Base-by-base conservation (phyloP, 2,888 invertebrate genomes). In the Drosophila hamatofila region DNA sequence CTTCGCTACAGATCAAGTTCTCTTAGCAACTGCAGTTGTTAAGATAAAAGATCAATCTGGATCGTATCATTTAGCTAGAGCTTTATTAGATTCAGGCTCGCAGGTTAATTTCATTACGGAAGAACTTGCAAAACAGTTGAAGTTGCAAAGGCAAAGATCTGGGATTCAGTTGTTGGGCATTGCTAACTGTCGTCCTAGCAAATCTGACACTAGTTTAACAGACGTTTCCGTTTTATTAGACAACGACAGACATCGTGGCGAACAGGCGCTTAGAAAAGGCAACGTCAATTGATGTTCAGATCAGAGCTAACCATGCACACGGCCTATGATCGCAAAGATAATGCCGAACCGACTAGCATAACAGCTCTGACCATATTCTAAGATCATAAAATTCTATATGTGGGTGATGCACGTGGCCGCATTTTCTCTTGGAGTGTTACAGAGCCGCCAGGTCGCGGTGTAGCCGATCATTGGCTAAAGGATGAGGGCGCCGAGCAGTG, bases 231-330 rank as follows among this genome's bases (percentile, higher is more conserved):
- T 97, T 3, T 95, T 98, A 80, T 95, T 98, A 16, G 86, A 94
- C 91, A 91, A 93, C 92, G 86, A 94, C 91, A 89, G 91, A 46
- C 89, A 83, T 58, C 84, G 81, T 12, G 86, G 87, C 78, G 81
- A 92, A 78, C 68, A 92, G 89, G 64, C 92, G 92, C 78, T 92
- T 35, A 83, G 92, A 70, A 92, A 92, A 87, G 93, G 99, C 96
- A 96, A 92, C 95, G 98, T 66, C 98, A 98, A 90, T 94, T 99
- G 79, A 96, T 98, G 69, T 97, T 98, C 91, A 95, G 98, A 90
- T 98, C 98, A 91, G 98, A 98, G 94, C 94, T 99, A 82, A 99
- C 98, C 16, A 98, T 99, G 98, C 98, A 98, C 93, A 98, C 98
- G 63, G 98, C 98, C 66, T 98, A 97, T 93, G 98, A 98, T 93